A percentile compares a stretch with the other conserved stretches of the same genome.
These are phyloP conservation scores for Thaumetopoea pityocampa DNA, from an alignment of 1,140 invertebrate genomes.

Conservation along the genomic window DNA sequence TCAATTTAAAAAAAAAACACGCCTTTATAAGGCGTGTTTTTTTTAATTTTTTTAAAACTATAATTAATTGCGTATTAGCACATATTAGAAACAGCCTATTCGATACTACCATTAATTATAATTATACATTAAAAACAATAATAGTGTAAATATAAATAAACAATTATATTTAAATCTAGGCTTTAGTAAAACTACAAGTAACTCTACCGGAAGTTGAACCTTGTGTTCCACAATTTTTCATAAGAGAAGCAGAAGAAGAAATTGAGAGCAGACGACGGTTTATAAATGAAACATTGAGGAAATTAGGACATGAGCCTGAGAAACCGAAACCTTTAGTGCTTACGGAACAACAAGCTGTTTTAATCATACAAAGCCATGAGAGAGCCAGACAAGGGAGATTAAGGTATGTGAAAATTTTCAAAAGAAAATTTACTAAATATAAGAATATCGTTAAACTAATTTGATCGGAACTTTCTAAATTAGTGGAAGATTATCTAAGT, in stretches of 20 bases:
- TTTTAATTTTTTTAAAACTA: too few species aligned
- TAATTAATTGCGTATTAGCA: too few species aligned
- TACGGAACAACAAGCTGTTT: conserved; percentile 89
- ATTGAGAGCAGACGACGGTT: conserved; percentile 78
- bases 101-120: too few species aligned
- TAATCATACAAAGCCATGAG: conserved; percentile 92
- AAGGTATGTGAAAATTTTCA: conserved; percentile 45
- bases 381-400: conserved; percentile 91
- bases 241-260: conserved; percentile 80
- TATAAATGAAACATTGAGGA: conserved; percentile 80
- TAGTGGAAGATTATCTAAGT: too few species aligned
- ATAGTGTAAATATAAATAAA: not conserved
- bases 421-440: not conserved
- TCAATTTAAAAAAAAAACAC: too few species aligned
- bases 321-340: conserved; percentile 77
- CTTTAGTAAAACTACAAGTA: conserved; percentile 73
- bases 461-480: not conserved
- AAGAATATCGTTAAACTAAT: not conserved
- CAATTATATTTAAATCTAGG: conserved; percentile 24
- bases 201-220: conserved; percentile 83
- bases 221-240: conserved; percentile 82
- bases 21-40: too few species aligned
- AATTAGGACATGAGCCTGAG: conserved; percentile 82
- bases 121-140: not conserved
- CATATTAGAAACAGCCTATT: too few species aligned